Evolutionary conservation across 2,797 vertebrate genomes (phyloP).

Genomic region (Streptopelia turtur): DNA sequence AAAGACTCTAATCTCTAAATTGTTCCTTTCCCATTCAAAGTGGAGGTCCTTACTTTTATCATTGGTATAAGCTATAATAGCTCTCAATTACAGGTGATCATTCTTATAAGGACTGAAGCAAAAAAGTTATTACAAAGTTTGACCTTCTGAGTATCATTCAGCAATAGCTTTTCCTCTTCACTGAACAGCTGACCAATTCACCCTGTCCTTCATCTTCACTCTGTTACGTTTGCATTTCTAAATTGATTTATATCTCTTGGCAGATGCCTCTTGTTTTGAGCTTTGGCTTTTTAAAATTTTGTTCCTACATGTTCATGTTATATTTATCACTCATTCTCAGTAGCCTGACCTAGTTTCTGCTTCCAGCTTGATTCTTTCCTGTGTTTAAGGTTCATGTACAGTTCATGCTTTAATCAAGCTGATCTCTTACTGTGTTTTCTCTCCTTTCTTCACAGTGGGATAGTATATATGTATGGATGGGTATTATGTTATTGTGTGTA

Average conservation of each 20-base stretch:
- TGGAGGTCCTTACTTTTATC: background rate
- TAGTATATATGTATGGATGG: background rate
- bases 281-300: slow-evolving; percentile 26
- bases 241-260: slow-evolving; percentile 42
- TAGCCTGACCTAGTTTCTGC: slow-evolving; percentile 58
- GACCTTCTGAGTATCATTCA: background rate
- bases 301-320: slow-evolving; percentile 41
- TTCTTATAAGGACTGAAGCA: background rate
- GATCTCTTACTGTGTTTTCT: background rate
- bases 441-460: background rate
- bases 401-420: slow-evolving; percentile 28
- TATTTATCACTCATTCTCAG: slow-evolving; percentile 37
- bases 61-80: background rate
- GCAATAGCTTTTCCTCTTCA: background rate
- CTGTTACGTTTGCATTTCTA: background rate
- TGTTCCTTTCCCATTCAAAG: background rate
- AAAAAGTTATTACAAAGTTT: background rate
- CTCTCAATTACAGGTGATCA: background rate
- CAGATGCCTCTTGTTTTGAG: slow-evolving; percentile 36
- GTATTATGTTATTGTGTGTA: background rate
- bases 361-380: slow-evolving; percentile 8
- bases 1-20: background rate
- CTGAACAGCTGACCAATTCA: slow-evolving; percentile 13
- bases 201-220: background rate
- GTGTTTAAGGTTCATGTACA: slow-evolving; percentile 5